Evolutionary conservation across 2,797 vertebrate genomes (phyloP).

Genomic region (Neostethus bicornis): DNA sequence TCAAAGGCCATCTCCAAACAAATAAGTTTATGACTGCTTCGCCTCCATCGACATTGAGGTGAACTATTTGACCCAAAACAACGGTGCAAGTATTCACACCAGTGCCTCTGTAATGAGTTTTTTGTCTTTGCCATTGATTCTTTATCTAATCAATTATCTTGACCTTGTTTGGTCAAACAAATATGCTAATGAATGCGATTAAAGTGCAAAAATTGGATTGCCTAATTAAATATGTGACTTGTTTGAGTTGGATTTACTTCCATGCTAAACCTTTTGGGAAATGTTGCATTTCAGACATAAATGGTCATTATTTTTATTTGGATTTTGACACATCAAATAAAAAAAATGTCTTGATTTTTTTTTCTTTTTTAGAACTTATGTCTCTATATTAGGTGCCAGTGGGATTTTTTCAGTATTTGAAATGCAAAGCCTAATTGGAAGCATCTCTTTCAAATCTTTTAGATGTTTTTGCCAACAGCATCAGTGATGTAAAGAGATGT

Average conservation of each 20-base stretch:
- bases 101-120: slow-evolving; percentile 72
- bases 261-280: slow-evolving; percentile 3
- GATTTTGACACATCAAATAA: neutral
- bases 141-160: slow-evolving; percentile 69
- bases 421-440: slow-evolving; percentile 8
- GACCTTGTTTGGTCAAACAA: slow-evolving; percentile 80
- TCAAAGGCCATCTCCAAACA: slow-evolving; percentile 78
- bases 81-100: slow-evolving; percentile 66
- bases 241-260: slow-evolving; percentile 35
- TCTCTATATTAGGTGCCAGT: neutral
- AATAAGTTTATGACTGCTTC: slow-evolving; percentile 72
- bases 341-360: neutral
- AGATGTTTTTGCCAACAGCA: slow-evolving; percentile 20
- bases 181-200: slow-evolving; percentile 75
- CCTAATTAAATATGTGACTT: slow-evolving; percentile 68
- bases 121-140: slow-evolving; percentile 68
- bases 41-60: slow-evolving; percentile 76
- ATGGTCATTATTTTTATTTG: neutral
- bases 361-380: slow-evolving; percentile 1
- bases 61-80: slow-evolving; percentile 74
- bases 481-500: slow-evolving; percentile 31
- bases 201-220: slow-evolving; percentile 68
- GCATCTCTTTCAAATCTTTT: slow-evolving; percentile 22
- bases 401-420: neutral
- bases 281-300: slow-evolving; percentile 12